phyloP scores from a whole-genome alignment of 2,113 vertebrate species.

The Tupaia tana region DNA sequence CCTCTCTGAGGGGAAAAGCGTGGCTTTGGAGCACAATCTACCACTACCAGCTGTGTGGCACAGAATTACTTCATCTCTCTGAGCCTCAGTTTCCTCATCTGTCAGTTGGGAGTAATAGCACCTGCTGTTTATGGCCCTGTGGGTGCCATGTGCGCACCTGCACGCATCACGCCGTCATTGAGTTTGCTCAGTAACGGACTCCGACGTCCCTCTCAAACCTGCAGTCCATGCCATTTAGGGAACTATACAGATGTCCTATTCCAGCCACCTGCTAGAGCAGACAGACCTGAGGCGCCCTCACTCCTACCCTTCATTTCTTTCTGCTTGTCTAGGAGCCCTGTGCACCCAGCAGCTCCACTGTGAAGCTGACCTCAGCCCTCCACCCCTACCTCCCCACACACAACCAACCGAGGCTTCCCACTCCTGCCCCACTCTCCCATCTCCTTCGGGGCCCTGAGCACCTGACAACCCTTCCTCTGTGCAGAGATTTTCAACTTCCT shows the following conservation, averaged over 20 bases:
- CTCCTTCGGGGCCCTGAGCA: background rate
- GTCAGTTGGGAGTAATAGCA: background rate
- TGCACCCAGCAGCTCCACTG: no score
- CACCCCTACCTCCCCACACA: rapidly evolving
- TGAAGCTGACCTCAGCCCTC: no score
- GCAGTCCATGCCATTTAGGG: rapidly evolving
- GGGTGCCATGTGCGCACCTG: rapidly evolving
- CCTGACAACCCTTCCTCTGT: background rate
- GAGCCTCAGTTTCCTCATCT: background rate
- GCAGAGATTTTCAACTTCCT: background rate
- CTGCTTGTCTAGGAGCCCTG: background rate
- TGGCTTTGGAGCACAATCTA: background rate
- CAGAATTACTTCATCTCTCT: background rate
- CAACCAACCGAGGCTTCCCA: background rate
- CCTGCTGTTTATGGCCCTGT: background rate
- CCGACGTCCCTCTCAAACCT: background rate
- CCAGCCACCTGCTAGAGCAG: background rate
- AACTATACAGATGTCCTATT: background rate
- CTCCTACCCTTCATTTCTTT: no score
- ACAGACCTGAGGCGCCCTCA: no score
- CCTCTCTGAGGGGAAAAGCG: background rate
- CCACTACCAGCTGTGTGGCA: background rate
- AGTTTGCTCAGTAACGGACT: background rate
- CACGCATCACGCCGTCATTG: rapidly evolving
- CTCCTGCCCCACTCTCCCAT: background rate